These are phyloP conservation scores for Ispidina lecontei DNA, from an alignment of 2,797 vertebrate genomes.

Conservation along the genomic window DNA sequence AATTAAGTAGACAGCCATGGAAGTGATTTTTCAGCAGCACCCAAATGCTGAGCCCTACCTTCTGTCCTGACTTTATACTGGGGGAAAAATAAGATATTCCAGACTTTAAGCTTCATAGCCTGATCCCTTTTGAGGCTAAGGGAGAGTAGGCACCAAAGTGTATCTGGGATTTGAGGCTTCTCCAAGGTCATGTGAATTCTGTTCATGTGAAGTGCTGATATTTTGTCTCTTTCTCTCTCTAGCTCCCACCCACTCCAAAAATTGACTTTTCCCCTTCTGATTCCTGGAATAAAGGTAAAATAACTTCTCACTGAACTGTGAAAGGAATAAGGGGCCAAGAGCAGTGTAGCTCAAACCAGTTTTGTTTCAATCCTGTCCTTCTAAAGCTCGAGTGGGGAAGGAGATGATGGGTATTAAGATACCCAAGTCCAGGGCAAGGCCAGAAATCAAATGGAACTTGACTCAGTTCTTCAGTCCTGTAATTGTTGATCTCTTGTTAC, in stretches of 20 bases:
- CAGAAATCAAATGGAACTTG: background rate
- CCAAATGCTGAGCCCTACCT: background rate
- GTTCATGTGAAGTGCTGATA: background rate
- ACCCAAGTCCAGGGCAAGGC: background rate
- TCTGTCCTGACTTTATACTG: background rate
- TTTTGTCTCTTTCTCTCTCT: conserved; percentile 54
- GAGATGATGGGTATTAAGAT: background rate
- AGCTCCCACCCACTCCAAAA: conserved; percentile 88
- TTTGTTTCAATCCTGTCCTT: background rate
- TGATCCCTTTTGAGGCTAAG: background rate
- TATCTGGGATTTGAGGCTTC: background rate
- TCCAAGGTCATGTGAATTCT: background rate
- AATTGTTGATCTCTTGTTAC: background rate
- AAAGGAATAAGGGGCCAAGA: background rate
- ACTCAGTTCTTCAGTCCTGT: background rate
- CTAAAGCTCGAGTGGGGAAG: background rate
- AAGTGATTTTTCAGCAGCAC: background rate
- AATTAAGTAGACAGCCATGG: background rate
- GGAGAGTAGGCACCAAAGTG: background rate
- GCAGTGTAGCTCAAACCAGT: background rate
- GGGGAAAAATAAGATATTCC: background rate
- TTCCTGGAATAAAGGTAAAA: conserved; percentile 92
- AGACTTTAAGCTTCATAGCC: background rate
- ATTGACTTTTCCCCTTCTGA: conserved; percentile 85
- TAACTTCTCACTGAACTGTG: background rate